Evolutionary conservation across 2,888 invertebrate genomes (phyloP), one percentile per base, ranked within the genome.

Genomic region (Diloba caeruleocephala): DNA sequence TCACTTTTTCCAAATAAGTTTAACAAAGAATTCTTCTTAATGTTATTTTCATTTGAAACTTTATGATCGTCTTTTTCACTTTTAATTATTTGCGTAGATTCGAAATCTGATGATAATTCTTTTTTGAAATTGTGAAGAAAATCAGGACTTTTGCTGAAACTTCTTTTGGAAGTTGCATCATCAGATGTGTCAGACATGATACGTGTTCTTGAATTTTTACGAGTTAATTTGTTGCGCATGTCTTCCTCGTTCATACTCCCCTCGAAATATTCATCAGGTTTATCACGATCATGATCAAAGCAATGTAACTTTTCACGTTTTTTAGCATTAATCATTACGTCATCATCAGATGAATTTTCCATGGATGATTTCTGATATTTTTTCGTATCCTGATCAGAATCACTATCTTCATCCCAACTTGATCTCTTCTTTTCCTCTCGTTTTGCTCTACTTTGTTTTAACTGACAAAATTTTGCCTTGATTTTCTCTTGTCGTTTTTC

Each of bases 351-450:
- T 23, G 95, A 94, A 71, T 94, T 94, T 43, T 92, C 93, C 67
- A 94, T 86, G 14, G 94, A 90, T 8, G 89, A 79, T 70, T 90
- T 90, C 25, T 82, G 83, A 39, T 77, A 75, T 76, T 88, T 94
- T 71, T 85, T 89, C 55, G 82, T 82, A 14, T 90, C 94, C 41
- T 92, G 89, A 34, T 95, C 95, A 0, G 95, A 96, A 79, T 96
- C 98, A 32, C 97, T 96, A 78, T 98, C 97, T 74, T 97, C 98
- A 78, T 98, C 98, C 95, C 97, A 97, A 53, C 97, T 98, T 3
- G 97, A 97, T 52, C 98, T 95, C 84, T 98, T 98, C 94, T 98
- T 98, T 85, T 97, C 97, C 80, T 97, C 97, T 7, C 97, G 95
- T 80, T 98, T 97, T 1, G 97, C 97, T 63, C 98, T 94, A 78